These are phyloP conservation scores for Lasioglossum villosulum DNA, from an alignment of 2,888 invertebrate species.

Conservation along the genomic window DNA sequence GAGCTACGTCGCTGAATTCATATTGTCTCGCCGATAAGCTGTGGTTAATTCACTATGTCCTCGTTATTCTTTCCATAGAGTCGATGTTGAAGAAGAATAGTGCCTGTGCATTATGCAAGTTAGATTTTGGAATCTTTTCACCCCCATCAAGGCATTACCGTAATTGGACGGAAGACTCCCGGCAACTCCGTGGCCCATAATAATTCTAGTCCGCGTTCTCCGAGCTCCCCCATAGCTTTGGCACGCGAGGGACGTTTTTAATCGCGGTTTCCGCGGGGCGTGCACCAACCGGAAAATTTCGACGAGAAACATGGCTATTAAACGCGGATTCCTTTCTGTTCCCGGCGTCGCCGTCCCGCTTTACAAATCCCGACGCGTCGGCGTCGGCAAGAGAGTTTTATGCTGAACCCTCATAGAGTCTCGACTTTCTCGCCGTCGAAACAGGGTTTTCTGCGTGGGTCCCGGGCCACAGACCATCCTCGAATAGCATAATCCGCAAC, in stretches of 20 bases:
- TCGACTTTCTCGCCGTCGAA: neutral
- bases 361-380: slow-evolving; percentile 14
- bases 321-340: slow-evolving; percentile 38
- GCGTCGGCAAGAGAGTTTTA: slow-evolving; percentile 2
- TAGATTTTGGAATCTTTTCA: neutral
- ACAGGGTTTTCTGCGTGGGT: neutral
- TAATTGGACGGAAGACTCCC: neutral
- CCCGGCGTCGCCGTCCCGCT: neutral
- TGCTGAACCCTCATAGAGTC: neutral
- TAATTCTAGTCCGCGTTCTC: neutral
- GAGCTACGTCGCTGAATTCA: neutral
- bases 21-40: neutral
- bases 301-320: slow-evolving; percentile 41
- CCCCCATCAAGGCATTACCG: neutral
- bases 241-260: slow-evolving; percentile 25
- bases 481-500: neutral
- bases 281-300: slow-evolving; percentile 39
- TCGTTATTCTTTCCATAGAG: neutral
- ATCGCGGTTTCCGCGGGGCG: slow-evolving; percentile 21
- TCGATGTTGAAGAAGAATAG: neutral
- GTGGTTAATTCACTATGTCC: neutral
- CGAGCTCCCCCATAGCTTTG: neutral
- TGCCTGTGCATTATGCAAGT: neutral
- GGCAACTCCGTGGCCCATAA: neutral
- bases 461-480: neutral